phyloP scores from a whole-genome alignment of 1,140 invertebrate species.

The Drosophila teissieri region DNA sequence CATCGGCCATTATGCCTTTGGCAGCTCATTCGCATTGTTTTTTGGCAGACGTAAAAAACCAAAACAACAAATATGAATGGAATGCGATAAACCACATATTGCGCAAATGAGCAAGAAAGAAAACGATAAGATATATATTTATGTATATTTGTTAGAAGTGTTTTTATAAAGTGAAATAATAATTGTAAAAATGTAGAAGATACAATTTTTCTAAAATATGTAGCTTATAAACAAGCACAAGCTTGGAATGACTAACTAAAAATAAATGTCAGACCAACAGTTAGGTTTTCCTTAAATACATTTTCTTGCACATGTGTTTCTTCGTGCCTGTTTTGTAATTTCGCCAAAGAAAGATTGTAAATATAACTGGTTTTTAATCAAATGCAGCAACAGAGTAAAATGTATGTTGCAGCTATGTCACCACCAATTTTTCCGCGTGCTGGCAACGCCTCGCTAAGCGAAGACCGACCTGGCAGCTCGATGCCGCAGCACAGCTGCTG shows the following conservation, averaged over 20 bases:
- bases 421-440: slow-evolving; percentile 4
- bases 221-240: too few relatives aligned
- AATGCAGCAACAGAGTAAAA: neutral
- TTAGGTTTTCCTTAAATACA: too few relatives aligned
- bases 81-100: slow-evolving; percentile 15
- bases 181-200: too few relatives aligned
- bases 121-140: neutral
- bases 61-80: slow-evolving; percentile 21
- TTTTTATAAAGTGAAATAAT: too few relatives aligned
- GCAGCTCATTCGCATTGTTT: slow-evolving; percentile 54
- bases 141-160: too few relatives aligned
- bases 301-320: neutral
- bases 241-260: too few relatives aligned
- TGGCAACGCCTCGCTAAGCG: slow-evolving; percentile 6
- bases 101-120: neutral
- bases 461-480: slow-evolving; percentile 22
- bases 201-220: neutral
- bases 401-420: slow-evolving; percentile 3
- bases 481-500: slow-evolving; percentile 28
- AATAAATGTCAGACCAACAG: neutral
- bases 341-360: neutral
- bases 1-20: slow-evolving; percentile 40
- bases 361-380: slow-evolving; percentile 29
- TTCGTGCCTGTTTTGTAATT: neutral
- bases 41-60: slow-evolving; percentile 8